phyloP scores from a whole-genome alignment of 2,113 vertebrate species.

The Mobula hypostoma region DNA sequence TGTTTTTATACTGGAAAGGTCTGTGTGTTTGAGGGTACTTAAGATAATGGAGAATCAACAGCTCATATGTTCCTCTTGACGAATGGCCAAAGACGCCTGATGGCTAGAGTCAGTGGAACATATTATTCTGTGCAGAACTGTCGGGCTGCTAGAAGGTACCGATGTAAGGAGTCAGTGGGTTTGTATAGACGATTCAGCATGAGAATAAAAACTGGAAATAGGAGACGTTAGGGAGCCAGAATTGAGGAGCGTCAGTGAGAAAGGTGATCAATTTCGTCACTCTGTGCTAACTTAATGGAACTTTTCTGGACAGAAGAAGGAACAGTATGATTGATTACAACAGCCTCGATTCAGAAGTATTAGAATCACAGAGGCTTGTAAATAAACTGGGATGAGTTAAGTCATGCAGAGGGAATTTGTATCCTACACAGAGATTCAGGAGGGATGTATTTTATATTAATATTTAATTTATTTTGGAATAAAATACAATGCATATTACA shows the following conservation, averaged over 20 bases:
- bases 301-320: neutral
- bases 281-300: neutral
- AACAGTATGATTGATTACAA: neutral
- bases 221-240: neutral
- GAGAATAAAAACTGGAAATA: neutral
- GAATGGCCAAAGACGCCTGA: too few species aligned
- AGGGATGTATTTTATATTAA: neutral
- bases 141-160: neutral
- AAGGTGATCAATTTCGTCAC: neutral
- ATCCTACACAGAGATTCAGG: neutral
- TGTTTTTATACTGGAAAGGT: too few species aligned
- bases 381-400: too few species aligned
- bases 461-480: neutral
- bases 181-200: neutral
- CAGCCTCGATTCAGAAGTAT: neutral
- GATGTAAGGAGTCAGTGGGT: neutral
- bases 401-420: neutral
- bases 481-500: neutral
- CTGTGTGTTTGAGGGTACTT: too few species aligned
- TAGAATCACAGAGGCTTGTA: neutral
- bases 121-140: neutral
- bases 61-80: too few species aligned
- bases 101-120: too few species aligned
- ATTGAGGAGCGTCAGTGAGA: neutral
- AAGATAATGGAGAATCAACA: too few species aligned